Base-by-base conservation (phyloP, 2,888 invertebrate genomes). In the Macroteleia sp. region DNA sequence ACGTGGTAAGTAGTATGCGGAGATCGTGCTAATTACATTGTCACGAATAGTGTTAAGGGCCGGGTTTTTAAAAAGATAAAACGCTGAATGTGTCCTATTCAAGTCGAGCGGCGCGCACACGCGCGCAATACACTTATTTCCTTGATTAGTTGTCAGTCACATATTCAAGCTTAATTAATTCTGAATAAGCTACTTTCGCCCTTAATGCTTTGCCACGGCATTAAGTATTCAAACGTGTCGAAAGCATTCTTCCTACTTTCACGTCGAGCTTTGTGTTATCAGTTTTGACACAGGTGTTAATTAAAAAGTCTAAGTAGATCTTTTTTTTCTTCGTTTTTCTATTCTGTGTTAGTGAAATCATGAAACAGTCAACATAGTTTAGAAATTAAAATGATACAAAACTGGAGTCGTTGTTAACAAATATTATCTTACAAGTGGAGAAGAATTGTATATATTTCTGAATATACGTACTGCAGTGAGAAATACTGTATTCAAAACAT, bases 91-190 rank as follows among this genome's bases (percentile, higher is more conserved):
- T 44, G 42, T 25, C 14, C n/a, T 28, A 66, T 61, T 75, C 39
- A 66, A 34, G n/a, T 1, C 12, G 44, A 34, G 48, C 22, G 1
- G 16, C 20, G 34, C 52, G 19, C 30, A 39, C 32, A 19, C 32
- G 30, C 32, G 30, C 54, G 28, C 39, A 46, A 22, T 61, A 20
- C 70, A 66, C 64, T 76, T 64, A 36, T 54, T 70, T 76, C 52
- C 59, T 57, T 70, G 70, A 70, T 76, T 76, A 76, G 70, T 76
- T 70, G 70, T 52, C 69, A 62, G 50, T 54, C 57, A 50, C 32
- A 57, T 44, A 57, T 69, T 69, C 69, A 69, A 75, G 75, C 75
- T 75, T 75, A 75, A 67, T 75, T 75, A 69, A 75, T 75, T 69
- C 75, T 75, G 67, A 69, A 69, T 74, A 39, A 52, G 74, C 76